Percentiles rank a stretch among this genome's conserved stretches.
phyloP scores from a whole-genome alignment of 2,113 vertebrate genomes.

The Notarius quadriscutis region DNA sequence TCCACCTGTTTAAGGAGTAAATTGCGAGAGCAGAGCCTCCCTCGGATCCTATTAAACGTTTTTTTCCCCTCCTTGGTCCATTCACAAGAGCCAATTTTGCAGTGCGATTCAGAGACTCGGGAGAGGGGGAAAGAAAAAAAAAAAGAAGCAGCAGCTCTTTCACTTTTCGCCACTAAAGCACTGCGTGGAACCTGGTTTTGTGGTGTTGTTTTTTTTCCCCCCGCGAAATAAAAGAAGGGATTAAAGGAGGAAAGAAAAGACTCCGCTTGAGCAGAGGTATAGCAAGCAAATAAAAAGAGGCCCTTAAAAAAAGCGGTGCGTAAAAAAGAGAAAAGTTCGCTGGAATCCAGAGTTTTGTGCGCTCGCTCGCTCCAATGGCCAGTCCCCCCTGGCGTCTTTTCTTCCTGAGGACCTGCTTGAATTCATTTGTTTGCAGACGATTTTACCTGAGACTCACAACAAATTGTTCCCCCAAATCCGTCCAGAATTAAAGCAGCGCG shows the following conservation, averaged over 20 bases:
- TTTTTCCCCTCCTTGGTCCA: slow-evolving; percentile 77
- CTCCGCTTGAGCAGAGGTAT: slow-evolving; percentile 84
- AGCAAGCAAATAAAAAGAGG: slow-evolving; percentile 81
- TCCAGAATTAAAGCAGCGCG: background rate
- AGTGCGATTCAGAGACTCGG: slow-evolving; percentile 82
- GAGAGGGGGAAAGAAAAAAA: slow-evolving; percentile 54
- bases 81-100: slow-evolving; percentile 87
- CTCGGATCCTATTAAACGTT: slow-evolving; percentile 85
- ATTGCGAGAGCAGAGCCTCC: slow-evolving; percentile 78
- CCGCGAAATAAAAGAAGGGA: slow-evolving; percentile 87
- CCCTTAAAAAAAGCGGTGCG: slow-evolving; percentile 74
- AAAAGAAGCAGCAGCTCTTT: slow-evolving; percentile 76
- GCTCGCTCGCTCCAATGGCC: slow-evolving; percentile 76
- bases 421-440: slow-evolving; percentile 86
- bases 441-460: slow-evolving; percentile 86
- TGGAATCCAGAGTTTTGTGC: slow-evolving; percentile 85
- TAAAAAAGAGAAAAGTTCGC: slow-evolving; percentile 83
- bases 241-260: slow-evolving; percentile 83
- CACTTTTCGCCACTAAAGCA: slow-evolving; percentile 90
- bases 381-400: slow-evolving; percentile 69
- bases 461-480: slow-evolving; percentile 61
- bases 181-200: slow-evolving; percentile 95
- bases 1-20: slow-evolving; percentile 89
- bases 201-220: slow-evolving; percentile 66
- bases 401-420: slow-evolving; percentile 71